Evolutionary conservation across 2,888 invertebrate genomes (phyloP).

Genomic region (Microctonus aethiopoides): DNA sequence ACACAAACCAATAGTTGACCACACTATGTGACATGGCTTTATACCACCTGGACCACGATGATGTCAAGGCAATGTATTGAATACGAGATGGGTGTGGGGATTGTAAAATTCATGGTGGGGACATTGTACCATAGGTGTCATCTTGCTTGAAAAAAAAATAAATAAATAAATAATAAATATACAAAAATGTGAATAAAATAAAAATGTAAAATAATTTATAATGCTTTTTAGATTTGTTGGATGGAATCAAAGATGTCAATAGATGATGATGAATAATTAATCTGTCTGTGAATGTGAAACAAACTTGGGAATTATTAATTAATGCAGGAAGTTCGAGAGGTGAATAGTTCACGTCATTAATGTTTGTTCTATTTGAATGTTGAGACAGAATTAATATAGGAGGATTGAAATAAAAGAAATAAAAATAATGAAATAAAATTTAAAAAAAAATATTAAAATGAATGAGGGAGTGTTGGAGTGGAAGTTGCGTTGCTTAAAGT

Average conservation of each 20-base stretch:
- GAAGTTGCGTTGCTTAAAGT: background rate
- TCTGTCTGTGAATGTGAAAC: background rate
- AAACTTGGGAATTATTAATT: background rate
- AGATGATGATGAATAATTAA: background rate
- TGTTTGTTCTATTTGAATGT: background rate
- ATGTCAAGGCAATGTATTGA: slow-evolving; percentile 31
- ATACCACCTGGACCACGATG: slow-evolving; percentile 48
- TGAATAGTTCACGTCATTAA: background rate
- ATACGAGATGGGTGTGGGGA: background rate
- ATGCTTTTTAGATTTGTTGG: no score
- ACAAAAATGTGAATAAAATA: background rate
- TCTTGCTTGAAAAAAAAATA: background rate
- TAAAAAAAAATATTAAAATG: no score
- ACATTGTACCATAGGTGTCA: background rate
- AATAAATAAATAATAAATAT: background rate
- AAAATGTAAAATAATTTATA: no score
- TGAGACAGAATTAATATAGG: background rate
- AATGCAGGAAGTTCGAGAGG: background rate
- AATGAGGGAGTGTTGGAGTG: no score
- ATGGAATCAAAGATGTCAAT: no score
- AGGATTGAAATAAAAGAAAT: no score
- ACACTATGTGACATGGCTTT: slow-evolving; percentile 48
- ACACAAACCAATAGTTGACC: slow-evolving; percentile 50
- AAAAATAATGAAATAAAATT: no score
- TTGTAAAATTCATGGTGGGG: background rate